phyloP scores from a whole-genome alignment of 2,888 invertebrate genomes.

The Andricus curvator region DNA sequence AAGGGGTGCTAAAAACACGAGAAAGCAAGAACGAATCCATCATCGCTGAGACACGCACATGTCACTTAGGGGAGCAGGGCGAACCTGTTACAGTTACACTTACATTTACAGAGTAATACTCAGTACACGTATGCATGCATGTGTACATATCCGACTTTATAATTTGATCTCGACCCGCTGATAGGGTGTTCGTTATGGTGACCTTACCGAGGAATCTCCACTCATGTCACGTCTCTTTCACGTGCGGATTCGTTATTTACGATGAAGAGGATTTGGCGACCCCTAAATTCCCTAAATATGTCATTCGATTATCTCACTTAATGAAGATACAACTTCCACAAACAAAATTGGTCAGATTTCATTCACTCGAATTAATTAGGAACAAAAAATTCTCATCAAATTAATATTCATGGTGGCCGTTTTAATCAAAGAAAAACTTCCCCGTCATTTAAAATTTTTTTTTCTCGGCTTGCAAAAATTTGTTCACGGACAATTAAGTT shows the following conservation, averaged over 20 bases:
- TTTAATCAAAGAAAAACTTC: no score
- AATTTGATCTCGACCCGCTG: slow-evolving; percentile 64
- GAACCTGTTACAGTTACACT: slow-evolving; percentile 42
- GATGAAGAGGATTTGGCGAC: slow-evolving; percentile 19
- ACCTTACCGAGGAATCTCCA: slow-evolving; percentile 22
- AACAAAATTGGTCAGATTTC: not conserved
- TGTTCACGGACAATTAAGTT: no score
- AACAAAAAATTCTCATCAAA: not conserved
- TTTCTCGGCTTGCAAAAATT: no score
- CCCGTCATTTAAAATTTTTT: no score
- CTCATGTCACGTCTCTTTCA: slow-evolving; percentile 35
- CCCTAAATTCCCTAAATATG: slow-evolving; percentile 11
- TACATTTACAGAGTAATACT: slow-evolving; percentile 18
- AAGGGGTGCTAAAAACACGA: slow-evolving; percentile 42
- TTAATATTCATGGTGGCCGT: not conserved
- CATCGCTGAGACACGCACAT: slow-evolving; percentile 66
- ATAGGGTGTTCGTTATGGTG: slow-evolving; percentile 52
- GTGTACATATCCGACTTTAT: slow-evolving; percentile 51
- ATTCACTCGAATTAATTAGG: slow-evolving; percentile 4
- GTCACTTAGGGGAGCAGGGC: slow-evolving; percentile 60
- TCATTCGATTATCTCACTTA: slow-evolving; percentile 19
- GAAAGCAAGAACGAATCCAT: slow-evolving; percentile 63
- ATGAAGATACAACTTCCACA: slow-evolving; percentile 20
- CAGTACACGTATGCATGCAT: slow-evolving; percentile 12
- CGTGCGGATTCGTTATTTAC: slow-evolving; percentile 39